Evolutionary conservation across 2,888 invertebrate genomes (phyloP), one percentile per base, ranked within the genome.

Genomic region (Ophion slaviceki): DNA sequence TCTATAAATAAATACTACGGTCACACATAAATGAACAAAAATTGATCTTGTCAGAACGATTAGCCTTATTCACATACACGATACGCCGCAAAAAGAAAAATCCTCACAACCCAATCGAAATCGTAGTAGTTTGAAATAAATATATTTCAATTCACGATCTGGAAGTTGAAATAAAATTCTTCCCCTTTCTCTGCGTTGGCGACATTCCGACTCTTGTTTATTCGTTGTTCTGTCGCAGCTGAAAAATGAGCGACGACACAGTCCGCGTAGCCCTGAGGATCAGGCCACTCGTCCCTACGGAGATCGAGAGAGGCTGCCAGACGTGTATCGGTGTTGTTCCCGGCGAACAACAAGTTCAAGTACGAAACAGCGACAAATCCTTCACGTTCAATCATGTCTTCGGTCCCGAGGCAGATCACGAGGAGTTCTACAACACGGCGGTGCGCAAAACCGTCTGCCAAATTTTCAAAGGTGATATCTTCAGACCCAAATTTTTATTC

Each of bases 361-460:
- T 98, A 1, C 95, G 95, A 75, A 95, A 95, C 11, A 93, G 94
- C 0, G 96, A 96, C 71, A 96, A 97, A 87, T 95, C 96, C 0
- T 98, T 98, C 89, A 97, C 98, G 0, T 98, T 96, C 91, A 98
- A 98, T 93, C 96, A 96, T 95, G 98, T 98, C 0, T 98, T 98
- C 90, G 95, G 96, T 36, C 95, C 96, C 72, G 95, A 95, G n/a
- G 95, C 96, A 1, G 95, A 95, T 0, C 98, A 98, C 90, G 95
- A 96, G 70, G 95, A 96, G 61, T 96, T 98, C 64, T 98, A 98
- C 92, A 95, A 96, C 45, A 95, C 95, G 32, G 96, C 97, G 11
- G 97, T 98, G 0, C 95, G 96, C 88, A 95, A 95, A 17, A 95
- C 98, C 87, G 95, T 98, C 32, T 94, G 95, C 2, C 97, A 96